Conservation (phyloP, 2,113 vertebrate genomes). For the Ceyx melanurus region DNA sequence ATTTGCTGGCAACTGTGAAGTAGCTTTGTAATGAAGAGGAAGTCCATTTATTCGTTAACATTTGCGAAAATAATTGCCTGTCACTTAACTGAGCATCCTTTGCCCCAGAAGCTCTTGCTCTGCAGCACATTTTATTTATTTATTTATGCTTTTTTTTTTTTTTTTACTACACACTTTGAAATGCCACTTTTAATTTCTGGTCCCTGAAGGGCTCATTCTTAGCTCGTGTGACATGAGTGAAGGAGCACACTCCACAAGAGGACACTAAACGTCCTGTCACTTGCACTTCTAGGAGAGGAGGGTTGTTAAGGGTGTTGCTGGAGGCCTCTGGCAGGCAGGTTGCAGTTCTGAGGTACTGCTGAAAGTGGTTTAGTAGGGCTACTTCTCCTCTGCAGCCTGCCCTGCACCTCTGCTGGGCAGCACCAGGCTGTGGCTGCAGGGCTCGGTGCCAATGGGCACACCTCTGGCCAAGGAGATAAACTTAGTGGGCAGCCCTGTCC, state of each 20-base stretch:
- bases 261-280: background rate
- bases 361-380: background rate
- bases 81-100: slow-evolving; percentile 9
- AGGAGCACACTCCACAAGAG: background rate
- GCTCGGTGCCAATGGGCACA: accelerated
- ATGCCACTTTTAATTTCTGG: background rate
- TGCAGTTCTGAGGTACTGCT: background rate
- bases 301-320: background rate
- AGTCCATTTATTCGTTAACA: slow-evolving; percentile 53
- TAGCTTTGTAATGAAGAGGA: slow-evolving; percentile 51
- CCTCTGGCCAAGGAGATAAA: background rate
- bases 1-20: slow-evolving; percentile 45
- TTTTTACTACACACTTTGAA: background rate
- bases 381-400: background rate
- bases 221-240: background rate
- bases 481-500: accelerated
- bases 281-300: background rate
- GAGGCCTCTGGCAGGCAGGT: background rate
- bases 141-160: background rate
- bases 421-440: accelerated
- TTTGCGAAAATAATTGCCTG: slow-evolving; percentile 51
- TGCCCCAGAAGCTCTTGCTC: slow-evolving; percentile 48
- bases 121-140: background rate
- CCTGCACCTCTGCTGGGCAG: background rate
- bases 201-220: slow-evolving; percentile 28